Conservation (phyloP, 1,140 invertebrate genomes). For the Tetramorium alpestre region DNA sequence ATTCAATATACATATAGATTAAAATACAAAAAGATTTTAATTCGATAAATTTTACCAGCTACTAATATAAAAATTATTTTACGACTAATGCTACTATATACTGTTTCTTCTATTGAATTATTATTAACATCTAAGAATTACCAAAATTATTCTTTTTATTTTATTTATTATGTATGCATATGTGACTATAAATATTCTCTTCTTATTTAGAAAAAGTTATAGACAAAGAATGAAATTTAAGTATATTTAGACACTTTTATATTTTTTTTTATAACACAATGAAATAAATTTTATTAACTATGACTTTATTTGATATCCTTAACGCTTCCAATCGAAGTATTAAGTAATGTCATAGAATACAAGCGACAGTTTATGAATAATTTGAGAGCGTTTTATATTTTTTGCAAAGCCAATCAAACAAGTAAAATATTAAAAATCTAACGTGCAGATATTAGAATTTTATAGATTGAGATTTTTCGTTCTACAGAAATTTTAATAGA, state of each 20-base stretch:
- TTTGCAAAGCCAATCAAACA: not conserved
- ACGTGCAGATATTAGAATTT: not conserved
- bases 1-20: slow-evolving; percentile 6
- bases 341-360: not conserved
- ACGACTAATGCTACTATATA: not conserved
- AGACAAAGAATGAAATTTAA: not conserved
- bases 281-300: not conserved
- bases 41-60: slow-evolving; percentile 1
- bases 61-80: not conserved
- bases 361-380: not conserved
- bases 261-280: not conserved
- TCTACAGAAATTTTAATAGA: not conserved
- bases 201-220: not conserved
- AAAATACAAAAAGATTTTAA: not conserved
- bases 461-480: not conserved
- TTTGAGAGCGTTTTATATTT: not conserved
- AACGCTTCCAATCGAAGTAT: not conserved
- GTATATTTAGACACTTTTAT: not conserved
- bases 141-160: not conserved
- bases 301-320: not conserved
- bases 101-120: not conserved
- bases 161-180: not conserved
- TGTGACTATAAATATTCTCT: not conserved
- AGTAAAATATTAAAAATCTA: not conserved
- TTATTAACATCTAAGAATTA: slow-evolving; percentile 13